phyloP scores from a whole-genome alignment of 2,797 vertebrate species.

The Rhabdomys pumilio region DNA sequence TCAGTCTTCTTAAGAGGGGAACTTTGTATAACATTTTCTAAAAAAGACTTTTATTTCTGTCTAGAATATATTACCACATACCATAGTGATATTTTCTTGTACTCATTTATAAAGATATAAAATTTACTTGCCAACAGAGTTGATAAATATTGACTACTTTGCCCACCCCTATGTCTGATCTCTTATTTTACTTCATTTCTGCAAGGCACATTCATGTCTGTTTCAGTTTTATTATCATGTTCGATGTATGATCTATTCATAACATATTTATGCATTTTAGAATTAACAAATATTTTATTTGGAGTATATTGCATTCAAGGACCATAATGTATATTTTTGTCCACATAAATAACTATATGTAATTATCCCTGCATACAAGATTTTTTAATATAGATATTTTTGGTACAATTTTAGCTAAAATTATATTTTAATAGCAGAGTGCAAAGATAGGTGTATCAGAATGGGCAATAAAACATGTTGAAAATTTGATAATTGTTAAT shows the following conservation, averaged over 20 bases:
- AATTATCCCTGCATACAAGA: neutral
- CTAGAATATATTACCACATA: neutral
- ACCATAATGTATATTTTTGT: neutral
- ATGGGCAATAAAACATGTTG: neutral
- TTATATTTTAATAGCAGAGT: neutral
- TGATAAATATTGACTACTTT: neutral
- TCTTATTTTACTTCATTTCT: neutral
- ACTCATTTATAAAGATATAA: neutral
- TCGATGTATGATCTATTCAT: neutral
- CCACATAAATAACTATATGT: neutral
- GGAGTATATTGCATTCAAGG: neutral
- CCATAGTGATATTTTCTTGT: neutral
- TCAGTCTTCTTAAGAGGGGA: neutral
- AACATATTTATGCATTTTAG: neutral
- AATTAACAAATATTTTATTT: neutral
- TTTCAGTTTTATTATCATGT: neutral
- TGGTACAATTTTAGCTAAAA: neutral
- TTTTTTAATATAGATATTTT: neutral
- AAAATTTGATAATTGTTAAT: neutral
- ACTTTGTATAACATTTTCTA: neutral
- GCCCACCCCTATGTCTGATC: neutral
- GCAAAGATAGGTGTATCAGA: neutral
- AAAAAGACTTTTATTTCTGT: neutral
- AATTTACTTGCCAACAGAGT: neutral
- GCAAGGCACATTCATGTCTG: neutral